Base-by-base conservation (phyloP, 2,113 vertebrate species). In the Poeciliopsis retropinna region DNA sequence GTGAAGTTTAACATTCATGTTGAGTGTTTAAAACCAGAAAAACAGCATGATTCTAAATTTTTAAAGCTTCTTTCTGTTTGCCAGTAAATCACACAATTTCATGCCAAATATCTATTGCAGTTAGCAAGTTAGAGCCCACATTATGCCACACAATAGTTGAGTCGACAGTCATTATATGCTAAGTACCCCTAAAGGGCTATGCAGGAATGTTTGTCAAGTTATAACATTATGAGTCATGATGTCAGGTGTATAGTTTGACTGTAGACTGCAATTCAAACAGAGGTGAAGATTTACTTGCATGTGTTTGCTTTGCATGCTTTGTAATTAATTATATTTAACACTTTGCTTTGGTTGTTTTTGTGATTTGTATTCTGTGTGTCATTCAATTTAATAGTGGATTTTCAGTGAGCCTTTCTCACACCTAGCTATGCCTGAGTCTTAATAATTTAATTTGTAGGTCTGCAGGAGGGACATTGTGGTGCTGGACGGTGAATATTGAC, bases 241-340 rank as follows among this genome's bases (percentile, higher is more conserved):
- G 22, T 54, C 47, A 25, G 47, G 37, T 15, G 27, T 6, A 10
- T 34, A 34, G 34, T 34, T 34, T 34, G 9, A 34, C 32, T 25
- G 51, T 4, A 61, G 12, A 30, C 14, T 31, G 47, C 28, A 4
- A 41, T 32, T 41, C 57, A 30, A 51, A 27, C 64, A 31, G 60
- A 64, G n/a, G 15, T 22, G 7, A 60, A 27, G 44, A 7, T 8
- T 29, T 70, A 11, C n/a, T 67, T 73, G 32, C 82, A 5, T n/a
- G 60, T 41, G 17, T 37, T 76, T 68, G 9, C 10, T 82, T 73
- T 88, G 87, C 85, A 85, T 87, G 87, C 44, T 66, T 70, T 57
- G 19, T 44, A 60, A 64, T 71, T 17, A 32, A 60, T n/a, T 41
- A 47, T 63, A 15, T 37, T 68, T 19, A 54, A 2, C 47, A 2